Base-by-base conservation (phyloP, 2,797 vertebrate genomes). In the Platalea minor region DNA sequence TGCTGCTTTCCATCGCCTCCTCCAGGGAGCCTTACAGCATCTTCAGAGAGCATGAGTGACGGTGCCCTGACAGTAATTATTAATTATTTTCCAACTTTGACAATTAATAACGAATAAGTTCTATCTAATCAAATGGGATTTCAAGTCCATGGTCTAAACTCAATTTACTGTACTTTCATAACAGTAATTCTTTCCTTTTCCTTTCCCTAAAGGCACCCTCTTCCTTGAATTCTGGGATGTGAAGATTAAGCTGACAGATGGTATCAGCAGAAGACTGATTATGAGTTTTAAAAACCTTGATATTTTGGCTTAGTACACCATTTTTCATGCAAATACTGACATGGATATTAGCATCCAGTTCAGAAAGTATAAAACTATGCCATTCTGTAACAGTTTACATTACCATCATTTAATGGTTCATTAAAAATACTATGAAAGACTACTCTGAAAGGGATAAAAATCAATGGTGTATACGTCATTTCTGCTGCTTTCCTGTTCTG, bases 331-430 rank as follows among this genome's bases (percentile, higher is more conserved):
- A 96, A 91, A 96, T 76, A 79, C 59, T 84, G 95, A 96, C 95
- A 94, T 15, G n/a, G 87, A 93, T 96, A 94, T 95, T 96, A 96
- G 61, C 94, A 93, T 93, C 85, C 94, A 95, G 96, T 96, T 97
- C 95, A 89, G 72, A 83, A 91, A 87, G 61, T 57, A 94, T 91
- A 93, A 97, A 93, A 88, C 67, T 29, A 7, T 73, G 39, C 63
- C 79, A 78, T 94, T 95, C 59, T 88, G 59, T 94, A 88, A 93
- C 61, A 78, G 76, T 94, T 96, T 92, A 91, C 20, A 3, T 67
- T 88, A 88, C 54, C 89, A 85, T 65, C 63, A 73, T 93, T 92
- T 83, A 92, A 92, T 92, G 79, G 93, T 95, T 91, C 93, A 94
- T 91, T 91, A 94, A 94, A 95, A 96, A 48, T 63, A 61, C 61